phyloP scores from a whole-genome alignment of 2,888 invertebrate species.

The Phrixothrix hirtus region DNA sequence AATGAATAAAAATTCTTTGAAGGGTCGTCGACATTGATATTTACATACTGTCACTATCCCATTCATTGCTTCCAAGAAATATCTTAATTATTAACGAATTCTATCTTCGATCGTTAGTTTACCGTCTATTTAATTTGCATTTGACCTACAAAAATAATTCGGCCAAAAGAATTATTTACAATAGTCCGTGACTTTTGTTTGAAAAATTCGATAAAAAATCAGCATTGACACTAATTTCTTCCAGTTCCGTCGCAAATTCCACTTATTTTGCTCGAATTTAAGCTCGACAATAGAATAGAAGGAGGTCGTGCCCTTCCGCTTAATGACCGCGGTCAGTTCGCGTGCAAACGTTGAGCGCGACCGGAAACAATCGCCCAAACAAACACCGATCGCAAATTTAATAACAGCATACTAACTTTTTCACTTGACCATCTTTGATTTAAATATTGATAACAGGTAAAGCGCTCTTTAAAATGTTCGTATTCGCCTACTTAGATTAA shows the following conservation, averaged over 20 bases:
- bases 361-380: constrained; percentile 25
- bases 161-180: neutral
- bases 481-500: constrained; percentile 9
- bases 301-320: constrained; percentile 14
- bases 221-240: constrained; percentile 12
- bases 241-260: constrained; percentile 2
- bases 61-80: constrained; percentile 1
- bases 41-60: neutral
- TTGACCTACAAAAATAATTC: neutral
- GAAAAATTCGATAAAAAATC: constrained; percentile 1
- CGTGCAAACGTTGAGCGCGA: constrained; percentile 19
- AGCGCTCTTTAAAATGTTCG: neutral
- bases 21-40: constrained; percentile 19
- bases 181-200: no score
- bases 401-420: neutral
- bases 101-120: neutral
- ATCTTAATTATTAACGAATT: constrained; percentile 3
- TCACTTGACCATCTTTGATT: neutral
- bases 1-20: no score
- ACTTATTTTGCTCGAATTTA: neutral
- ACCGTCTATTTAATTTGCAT: neutral
- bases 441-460: constrained; percentile 8
- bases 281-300: constrained; percentile 13
- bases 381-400: neutral
- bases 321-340: constrained; percentile 25